Conservation (phyloP, 92 coral and sea anemone species). For the Ricordea florida region DNA sequence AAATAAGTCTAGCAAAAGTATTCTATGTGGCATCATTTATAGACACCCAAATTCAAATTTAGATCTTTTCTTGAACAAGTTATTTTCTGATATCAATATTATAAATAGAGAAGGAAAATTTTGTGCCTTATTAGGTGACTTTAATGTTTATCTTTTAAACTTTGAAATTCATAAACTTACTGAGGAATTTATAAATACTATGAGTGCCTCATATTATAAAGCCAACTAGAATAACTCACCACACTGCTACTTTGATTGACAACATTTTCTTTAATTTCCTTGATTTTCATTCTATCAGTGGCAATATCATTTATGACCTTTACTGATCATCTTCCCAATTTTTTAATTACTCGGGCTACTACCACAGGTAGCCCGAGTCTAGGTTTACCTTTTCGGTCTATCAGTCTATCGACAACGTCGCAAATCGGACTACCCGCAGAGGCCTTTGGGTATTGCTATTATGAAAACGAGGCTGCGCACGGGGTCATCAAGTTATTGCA, state of each 20-base stretch:
- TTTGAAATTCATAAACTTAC: conserved; percentile 60
- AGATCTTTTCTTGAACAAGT: conserved; percentile 3
- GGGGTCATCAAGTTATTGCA: no score
- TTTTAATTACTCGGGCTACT: no score
- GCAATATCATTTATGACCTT: conserved; percentile 49
- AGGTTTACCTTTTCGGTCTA: no score
- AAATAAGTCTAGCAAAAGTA: conserved; percentile 6
- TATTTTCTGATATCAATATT: conserved; percentile 10
- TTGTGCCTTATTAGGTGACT: conserved; percentile 26
- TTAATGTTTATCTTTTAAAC: conserved; percentile 40
- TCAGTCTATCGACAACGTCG: no score
- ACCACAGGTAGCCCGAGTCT: no score
- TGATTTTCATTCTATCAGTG: conserved; percentile 53
- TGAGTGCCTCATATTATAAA: conserved; percentile 44
- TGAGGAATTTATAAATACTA: conserved; percentile 50
- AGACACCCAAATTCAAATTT: conserved; percentile 35
- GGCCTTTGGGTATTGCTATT: no score
- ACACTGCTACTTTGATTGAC: conserved; percentile 63
- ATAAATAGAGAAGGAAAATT: conserved; percentile 14
- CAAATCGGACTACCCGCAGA: no score
- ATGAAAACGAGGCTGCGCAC: no score
- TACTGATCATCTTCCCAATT: conserved; percentile 63
- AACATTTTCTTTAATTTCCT: conserved; percentile 59
- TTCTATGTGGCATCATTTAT: neutral
- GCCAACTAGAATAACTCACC: conserved; percentile 58